phyloP scores from a whole-genome alignment of 1,140 invertebrate genomes.

The Aphelenchoides avenae region DNA sequence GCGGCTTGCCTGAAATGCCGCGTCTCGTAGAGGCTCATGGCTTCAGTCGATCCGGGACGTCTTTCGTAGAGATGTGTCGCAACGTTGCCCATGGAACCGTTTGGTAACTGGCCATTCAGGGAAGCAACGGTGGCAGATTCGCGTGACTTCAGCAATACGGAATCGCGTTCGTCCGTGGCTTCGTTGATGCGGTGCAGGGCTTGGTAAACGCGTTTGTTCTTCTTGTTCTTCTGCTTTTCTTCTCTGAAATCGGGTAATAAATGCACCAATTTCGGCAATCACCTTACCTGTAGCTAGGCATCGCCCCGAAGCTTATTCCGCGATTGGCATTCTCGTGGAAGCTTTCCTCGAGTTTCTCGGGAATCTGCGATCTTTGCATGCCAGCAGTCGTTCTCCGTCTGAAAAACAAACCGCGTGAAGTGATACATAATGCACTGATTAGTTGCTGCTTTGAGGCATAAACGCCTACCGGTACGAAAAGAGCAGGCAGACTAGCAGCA shows the following conservation, averaged over 20 bases:
- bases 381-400: conserved; percentile 29
- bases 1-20: too few species aligned
- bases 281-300: conserved; percentile 46
- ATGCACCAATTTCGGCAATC: too few species aligned
- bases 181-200: conserved; percentile 57
- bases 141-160: conserved; percentile 47
- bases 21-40: too few species aligned
- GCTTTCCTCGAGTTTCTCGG: conserved; percentile 36
- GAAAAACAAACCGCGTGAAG: conserved; percentile 20
- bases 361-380: background rate
- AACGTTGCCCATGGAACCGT: too few species aligned
- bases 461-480: conserved; percentile 44
- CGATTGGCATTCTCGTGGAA: conserved; percentile 38
- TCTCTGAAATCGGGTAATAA: conserved; percentile 40
- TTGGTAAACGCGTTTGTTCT: conserved; percentile 56
- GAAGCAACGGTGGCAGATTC: conserved; percentile 37
- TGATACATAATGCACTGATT: background rate
- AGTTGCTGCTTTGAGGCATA: conserved; percentile 1
- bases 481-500: conserved; percentile 52
- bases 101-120: conserved; percentile 4
- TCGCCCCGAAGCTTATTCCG: conserved; percentile 56
- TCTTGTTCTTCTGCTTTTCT: conserved; percentile 57
- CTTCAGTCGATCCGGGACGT: too few species aligned
- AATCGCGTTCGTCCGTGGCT: conserved; percentile 51
- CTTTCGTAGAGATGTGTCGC: too few species aligned